These are phyloP conservation scores for Onychostoma macrolepis DNA, from an alignment of 2,113 vertebrate genomes.

Conservation along the genomic window DNA sequence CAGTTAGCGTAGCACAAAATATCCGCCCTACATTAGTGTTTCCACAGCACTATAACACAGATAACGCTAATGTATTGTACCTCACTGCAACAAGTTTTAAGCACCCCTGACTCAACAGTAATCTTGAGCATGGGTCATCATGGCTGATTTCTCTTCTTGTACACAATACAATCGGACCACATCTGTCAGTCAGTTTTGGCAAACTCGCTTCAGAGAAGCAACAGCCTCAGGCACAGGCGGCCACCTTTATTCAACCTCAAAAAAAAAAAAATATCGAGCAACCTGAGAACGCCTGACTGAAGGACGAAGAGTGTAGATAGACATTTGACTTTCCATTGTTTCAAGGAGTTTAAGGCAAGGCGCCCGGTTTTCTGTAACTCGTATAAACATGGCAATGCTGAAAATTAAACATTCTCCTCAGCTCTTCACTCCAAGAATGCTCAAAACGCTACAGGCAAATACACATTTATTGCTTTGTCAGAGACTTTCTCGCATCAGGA, in stretches of 20 bases:
- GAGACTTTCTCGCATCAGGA: background rate
- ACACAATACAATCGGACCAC: background rate
- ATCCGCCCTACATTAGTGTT: background rate
- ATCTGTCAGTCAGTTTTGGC: background rate
- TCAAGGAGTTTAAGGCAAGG: background rate
- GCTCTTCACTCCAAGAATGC: background rate
- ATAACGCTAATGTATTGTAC: background rate
- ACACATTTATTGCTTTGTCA: background rate
- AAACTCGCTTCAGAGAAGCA: background rate
- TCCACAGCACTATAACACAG: background rate
- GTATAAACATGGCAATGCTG: slow-evolving; percentile 11
- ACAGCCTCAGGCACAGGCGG: background rate
- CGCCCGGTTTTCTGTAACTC: background rate
- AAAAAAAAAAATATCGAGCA: background rate
- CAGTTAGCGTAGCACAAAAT: slow-evolving; percentile 28
- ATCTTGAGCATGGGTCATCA: slow-evolving; percentile 7
- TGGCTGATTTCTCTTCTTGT: background rate
- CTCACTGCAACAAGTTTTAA: background rate
- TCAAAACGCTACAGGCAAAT: background rate
- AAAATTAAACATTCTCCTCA: slow-evolving; percentile 3
- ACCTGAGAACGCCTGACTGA: background rate
- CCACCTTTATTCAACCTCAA: background rate
- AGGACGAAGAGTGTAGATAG: background rate
- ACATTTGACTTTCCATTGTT: slow-evolving; percentile 23
- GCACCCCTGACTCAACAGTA: background rate